Evolutionary conservation across 2,797 vertebrate species (phyloP), one percentile per base, ranked within the genome.

Genomic region (Perodicticus potto): DNA sequence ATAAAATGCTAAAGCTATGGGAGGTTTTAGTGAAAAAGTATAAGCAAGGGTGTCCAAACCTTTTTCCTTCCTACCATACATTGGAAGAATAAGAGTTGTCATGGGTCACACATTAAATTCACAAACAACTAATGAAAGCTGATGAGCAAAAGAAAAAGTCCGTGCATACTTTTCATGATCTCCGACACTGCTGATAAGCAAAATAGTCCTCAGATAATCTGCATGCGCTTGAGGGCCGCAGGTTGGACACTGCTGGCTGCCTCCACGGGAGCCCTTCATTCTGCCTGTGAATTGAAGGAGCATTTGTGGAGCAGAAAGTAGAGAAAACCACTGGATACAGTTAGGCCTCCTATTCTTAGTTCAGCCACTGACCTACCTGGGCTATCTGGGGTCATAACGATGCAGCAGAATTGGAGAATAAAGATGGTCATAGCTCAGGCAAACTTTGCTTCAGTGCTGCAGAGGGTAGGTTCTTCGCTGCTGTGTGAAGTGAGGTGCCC

Each of bases 371-470:
- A 5, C 11, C 57, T 8, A 1, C 32, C 14, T 11, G 8, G 22
- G 40, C 86, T 20, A 2, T 1, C 12, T 43, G 22, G 45, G 23
- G 11, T 16, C 13, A 7, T 13, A 4, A 27, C 10, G 17, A 7
- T 61, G 53, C 65, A 40, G 4, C 27, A 34, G 34, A 40, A 8
- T 14, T 6, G 65, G 32, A 67, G 65, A 9, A 19, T 19, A 67
- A 19, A 65, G 63, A 67, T 19, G 65, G n/a, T 34, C 34, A 10
- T 32, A 27, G 4, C 32, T 4, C 8, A 0, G 0, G 8, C 20
- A 2, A 4, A 5, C 53, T 5, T 13, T 0, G 4, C 7, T 32
- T 63, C 23, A 1, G 1, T 61, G 25, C 57, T 69, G 16, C 3
- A 0, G 17, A 34, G 45, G 23, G 34, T 20, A 3, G 80, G 2